Evolutionary conservation across 2,797 vertebrate species (phyloP).

Genomic region (Poliocrania exsul): DNA sequence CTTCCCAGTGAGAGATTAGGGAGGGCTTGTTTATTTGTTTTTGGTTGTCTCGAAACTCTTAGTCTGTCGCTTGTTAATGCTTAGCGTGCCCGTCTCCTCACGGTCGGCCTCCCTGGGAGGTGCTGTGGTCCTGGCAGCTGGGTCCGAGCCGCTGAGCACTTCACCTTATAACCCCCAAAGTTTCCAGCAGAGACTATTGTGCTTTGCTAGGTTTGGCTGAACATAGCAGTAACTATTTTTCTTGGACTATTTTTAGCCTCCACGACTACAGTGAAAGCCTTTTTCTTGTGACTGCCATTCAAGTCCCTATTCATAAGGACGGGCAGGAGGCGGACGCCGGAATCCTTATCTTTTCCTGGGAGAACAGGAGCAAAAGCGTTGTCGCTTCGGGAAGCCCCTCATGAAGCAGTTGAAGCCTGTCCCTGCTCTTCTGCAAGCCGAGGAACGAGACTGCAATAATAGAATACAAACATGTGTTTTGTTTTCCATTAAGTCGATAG

Average conservation of each 20-base stretch:
- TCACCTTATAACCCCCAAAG: neutral
- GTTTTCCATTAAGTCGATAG: constrained; percentile 47
- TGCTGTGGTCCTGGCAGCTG: neutral
- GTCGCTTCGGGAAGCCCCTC: neutral
- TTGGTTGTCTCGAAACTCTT: neutral
- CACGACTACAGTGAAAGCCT: neutral
- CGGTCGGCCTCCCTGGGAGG: neutral
- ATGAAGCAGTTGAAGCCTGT: neutral
- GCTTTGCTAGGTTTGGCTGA: neutral
- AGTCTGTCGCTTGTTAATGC: neutral
- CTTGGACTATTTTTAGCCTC: neutral
- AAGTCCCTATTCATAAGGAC: neutral
- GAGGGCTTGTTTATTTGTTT: constrained; percentile 42
- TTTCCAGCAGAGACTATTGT: neutral
- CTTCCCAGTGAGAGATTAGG: neutral
- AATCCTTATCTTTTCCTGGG: neutral
- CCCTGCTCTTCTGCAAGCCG: neutral
- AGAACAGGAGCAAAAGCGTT: neutral
- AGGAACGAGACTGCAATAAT: neutral
- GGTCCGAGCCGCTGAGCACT: neutral
- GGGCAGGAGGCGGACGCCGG: neutral
- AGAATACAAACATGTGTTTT: constrained; percentile 4
- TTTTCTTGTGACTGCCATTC: neutral
- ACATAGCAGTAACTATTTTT: neutral
- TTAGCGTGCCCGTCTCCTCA: neutral